These are phyloP conservation scores for Pygoscelis antarcticus DNA, from an alignment of 2,113 vertebrate species.

Conservation along the genomic window DNA sequence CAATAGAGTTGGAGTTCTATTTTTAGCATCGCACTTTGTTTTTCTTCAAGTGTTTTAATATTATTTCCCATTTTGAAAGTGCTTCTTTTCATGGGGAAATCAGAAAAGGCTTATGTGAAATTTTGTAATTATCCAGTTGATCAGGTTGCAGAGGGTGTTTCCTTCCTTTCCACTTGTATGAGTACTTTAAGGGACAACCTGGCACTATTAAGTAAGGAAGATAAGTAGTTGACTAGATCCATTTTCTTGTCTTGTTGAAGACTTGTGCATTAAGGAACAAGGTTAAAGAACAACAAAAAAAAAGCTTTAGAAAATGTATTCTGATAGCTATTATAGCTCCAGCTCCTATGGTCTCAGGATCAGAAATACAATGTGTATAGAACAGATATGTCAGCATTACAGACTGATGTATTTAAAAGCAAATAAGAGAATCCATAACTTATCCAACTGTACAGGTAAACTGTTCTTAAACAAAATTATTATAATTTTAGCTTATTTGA, in stretches of 20 bases:
- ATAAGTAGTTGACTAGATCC: neutral
- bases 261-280: neutral
- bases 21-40: neutral
- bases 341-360: neutral
- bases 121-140: neutral
- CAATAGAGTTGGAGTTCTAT: neutral
- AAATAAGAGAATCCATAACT: neutral
- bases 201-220: neutral
- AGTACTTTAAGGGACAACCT: neutral
- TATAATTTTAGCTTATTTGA: neutral
- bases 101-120: neutral
- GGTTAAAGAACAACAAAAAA: neutral
- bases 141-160: neutral
- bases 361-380: accelerated
- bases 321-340: neutral
- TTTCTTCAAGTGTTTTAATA: neutral
- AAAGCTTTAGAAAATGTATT: neutral
- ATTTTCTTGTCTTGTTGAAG: neutral
- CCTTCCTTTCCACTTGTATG: neutral
- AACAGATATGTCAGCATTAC: neutral
- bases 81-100: neutral
- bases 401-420: neutral
- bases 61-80: neutral
- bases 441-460: neutral
- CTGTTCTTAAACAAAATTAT: neutral